These are phyloP conservation scores for Ferrisia virgata DNA, from an alignment of 2,888 invertebrate genomes.

Conservation along the genomic window DNA sequence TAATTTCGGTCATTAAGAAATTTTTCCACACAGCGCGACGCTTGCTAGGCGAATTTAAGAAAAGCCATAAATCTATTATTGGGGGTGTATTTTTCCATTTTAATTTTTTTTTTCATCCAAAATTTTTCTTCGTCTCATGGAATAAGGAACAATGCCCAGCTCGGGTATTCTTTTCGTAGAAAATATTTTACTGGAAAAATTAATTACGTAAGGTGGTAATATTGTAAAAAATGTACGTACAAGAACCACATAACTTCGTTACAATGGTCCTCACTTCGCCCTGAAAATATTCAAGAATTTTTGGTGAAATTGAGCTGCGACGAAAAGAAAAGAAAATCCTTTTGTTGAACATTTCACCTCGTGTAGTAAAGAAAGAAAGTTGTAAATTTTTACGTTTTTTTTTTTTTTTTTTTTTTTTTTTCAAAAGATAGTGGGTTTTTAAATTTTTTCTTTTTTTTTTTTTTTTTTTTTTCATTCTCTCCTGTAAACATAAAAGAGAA, in stretches of 20 bases:
- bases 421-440: too few species aligned
- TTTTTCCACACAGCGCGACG: background rate
- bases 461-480: too few species aligned
- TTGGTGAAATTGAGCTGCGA: background rate
- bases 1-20: background rate
- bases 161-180: background rate
- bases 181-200: background rate
- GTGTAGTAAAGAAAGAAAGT: background rate
- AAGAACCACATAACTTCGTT: background rate
- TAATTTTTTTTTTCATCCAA: background rate
- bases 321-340: background rate
- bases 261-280: background rate
- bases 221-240: background rate
- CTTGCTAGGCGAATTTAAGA: background rate
- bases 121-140: background rate
- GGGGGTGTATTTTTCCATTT: background rate
- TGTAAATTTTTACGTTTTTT: background rate
- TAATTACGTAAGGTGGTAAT: background rate
- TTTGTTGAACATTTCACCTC: background rate
- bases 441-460: too few species aligned
- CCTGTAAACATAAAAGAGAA: too few species aligned
- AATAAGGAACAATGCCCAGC: background rate
- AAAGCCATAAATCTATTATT: background rate
- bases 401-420: too few species aligned
- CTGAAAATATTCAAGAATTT: background rate